Evolutionary conservation across 2,888 invertebrate species (phyloP), one percentile per base, ranked within the genome.

Genomic region (Nephrotoma guestfalica): DNA sequence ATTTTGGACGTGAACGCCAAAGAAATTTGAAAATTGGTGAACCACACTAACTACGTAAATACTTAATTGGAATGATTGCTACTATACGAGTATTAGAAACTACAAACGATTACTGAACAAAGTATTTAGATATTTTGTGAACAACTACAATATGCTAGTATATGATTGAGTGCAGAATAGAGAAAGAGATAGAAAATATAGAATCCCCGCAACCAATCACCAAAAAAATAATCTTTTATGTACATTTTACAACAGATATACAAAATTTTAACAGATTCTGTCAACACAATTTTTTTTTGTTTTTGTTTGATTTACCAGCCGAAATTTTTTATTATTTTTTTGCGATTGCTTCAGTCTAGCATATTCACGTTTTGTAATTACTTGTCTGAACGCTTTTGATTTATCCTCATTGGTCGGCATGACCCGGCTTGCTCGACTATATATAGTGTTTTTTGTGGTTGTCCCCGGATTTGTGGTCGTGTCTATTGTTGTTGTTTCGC

Each of bases 331-430:
- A 41, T 84, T 84, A 42, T 41, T 41, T 84, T 84, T 84, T 84
- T 84, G 41, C n/a, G 42, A 41, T 84, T 9, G 51, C 88, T 87
- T 89, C 88, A 87, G 88, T 89, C 87, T 90, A 89, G 51, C 85
- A 41, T 43, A 87, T 86, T 83, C 47, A 86, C 41, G 83, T 85
- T 86, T 83, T 86, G 45, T 86, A 30, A 85, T 87, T 86, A 86
- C 86, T 87, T 88, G 89, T 85, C 88, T 88, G 41, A 88, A 89
- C 41, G 89, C 88, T 87, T 89, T 89, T 0, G 89, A 87, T 88
- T 89, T 89, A 83, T 89, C 89, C 86, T 89, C 89, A 41, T 87
- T 87, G 11, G 89, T 88, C 41, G 90, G 89, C 90, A 90, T 90
- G 5, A 90, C 90, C 45, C 90, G 88, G 40, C 90, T 90, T 85